These are phyloP conservation scores for Hippotragus niger DNA, from an alignment of 2,113 vertebrate genomes.

Conservation along the genomic window DNA sequence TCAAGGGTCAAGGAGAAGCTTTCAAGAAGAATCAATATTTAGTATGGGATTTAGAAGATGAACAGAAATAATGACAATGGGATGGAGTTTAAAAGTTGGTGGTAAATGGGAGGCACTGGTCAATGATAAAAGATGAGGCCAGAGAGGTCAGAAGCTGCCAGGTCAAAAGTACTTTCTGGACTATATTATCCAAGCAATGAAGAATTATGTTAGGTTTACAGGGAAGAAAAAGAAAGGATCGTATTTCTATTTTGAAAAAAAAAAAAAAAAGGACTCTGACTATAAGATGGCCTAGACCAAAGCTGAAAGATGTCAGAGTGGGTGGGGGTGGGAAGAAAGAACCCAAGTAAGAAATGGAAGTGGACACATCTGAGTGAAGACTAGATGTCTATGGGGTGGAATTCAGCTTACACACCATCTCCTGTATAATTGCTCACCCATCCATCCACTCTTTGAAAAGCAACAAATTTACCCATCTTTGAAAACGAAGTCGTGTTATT, in stretches of 20 bases:
- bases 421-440: not conserved
- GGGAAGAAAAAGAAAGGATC: not conserved
- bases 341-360: not conserved
- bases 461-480: slow-evolving; percentile 11
- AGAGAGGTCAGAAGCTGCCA: not conserved
- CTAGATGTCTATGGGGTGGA: not conserved
- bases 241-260: not conserved
- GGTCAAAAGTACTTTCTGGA: not conserved
- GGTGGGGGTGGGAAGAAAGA: not conserved
- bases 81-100: not conserved
- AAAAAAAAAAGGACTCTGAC: not conserved
- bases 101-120: not conserved
- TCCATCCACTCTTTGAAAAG: not conserved
- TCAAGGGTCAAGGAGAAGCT: not conserved
- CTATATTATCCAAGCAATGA: not conserved
- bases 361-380: not conserved
- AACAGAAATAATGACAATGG: not conserved
- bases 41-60: not conserved
- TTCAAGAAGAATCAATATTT: not conserved
- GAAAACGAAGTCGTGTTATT: not conserved
- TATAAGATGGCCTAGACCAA: not conserved
- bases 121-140: not conserved
- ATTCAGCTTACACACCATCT: not conserved
- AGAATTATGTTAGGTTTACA: not conserved
- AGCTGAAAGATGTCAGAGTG: not conserved